Evolutionary conservation across 92 coral and sea anemone genomes (phyloP).

Genomic region (Montipora capitata): DNA sequence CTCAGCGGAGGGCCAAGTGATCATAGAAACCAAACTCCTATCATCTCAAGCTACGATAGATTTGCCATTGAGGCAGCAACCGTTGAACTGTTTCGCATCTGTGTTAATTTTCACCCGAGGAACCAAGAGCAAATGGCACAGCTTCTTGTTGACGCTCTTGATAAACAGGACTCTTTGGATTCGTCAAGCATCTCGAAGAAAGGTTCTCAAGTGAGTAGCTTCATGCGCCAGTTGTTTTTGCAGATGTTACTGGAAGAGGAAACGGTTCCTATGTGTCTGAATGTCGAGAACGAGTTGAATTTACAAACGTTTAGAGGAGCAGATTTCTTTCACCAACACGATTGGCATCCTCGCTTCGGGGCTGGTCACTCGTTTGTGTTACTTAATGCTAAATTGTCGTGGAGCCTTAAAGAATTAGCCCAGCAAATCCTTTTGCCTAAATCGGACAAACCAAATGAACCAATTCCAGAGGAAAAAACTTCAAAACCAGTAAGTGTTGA

Average conservation of each 20-base stretch:
- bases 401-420: constrained; percentile 78
- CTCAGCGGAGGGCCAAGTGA: constrained; percentile 65
- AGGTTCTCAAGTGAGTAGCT: constrained; percentile 75
- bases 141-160: constrained; percentile 88
- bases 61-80: constrained; percentile 90
- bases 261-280: constrained; percentile 78
- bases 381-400: constrained; percentile 77
- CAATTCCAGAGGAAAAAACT: constrained; percentile 55
- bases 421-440: constrained; percentile 65
- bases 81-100: constrained; percentile 79
- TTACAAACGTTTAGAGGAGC: constrained; percentile 65
- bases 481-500: constrained; percentile 70
- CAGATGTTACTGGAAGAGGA: constrained; percentile 91
- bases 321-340: constrained; percentile 81
- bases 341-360: constrained; percentile 98
- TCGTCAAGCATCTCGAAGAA: constrained; percentile 17
- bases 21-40: constrained; percentile 24
- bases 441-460: constrained; percentile 52
- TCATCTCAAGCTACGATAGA: constrained; percentile 71
- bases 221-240: constrained; percentile 89
- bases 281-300: constrained; percentile 67
- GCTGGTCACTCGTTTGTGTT: constrained; percentile 89
- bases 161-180: constrained; percentile 39
- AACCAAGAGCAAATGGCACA: constrained; percentile 89
- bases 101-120: constrained; percentile 85